Percentiles rank a stretch among this genome's conserved stretches.
Evolutionary conservation across 2,797 vertebrate species (phyloP).

Genomic region (Gallinago nigripennis): DNA sequence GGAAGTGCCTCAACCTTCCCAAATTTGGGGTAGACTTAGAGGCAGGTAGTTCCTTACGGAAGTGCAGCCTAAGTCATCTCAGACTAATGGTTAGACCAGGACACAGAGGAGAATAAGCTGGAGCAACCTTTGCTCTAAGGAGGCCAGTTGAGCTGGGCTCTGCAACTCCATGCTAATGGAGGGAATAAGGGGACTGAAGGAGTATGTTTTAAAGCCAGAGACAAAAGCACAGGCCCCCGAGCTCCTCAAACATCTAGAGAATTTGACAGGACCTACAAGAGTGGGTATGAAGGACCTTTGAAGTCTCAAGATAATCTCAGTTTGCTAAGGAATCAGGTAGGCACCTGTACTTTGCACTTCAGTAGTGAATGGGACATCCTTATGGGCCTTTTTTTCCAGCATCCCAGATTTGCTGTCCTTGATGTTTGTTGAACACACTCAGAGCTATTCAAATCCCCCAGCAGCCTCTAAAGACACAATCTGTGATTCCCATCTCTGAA

Average conservation of each 20-base stretch:
- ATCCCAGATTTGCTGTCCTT: not conserved
- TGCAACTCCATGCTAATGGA: not conserved
- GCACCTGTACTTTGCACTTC: not conserved
- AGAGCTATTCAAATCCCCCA: not conserved
- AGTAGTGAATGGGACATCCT: not conserved
- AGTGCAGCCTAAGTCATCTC: not conserved
- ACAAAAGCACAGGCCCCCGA: not conserved
- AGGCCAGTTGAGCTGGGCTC: not conserved
- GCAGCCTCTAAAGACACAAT: not conserved
- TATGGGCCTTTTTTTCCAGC: not conserved
- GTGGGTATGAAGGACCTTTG: not conserved
- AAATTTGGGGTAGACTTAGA: not conserved
- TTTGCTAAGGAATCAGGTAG: not conserved
- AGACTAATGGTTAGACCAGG: not conserved
- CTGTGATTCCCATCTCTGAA: constrained; percentile 25
- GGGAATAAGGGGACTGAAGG: not conserved
- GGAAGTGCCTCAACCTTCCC: not conserved
- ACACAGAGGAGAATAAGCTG: not conserved
- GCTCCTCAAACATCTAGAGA: not conserved
- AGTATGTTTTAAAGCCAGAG: not conserved
- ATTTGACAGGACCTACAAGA: not conserved
- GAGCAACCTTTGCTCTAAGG: not conserved
- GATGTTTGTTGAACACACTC: not conserved
- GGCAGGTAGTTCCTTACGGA: not conserved
- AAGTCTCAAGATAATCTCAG: not conserved